Conservation (phyloP, 2,113 vertebrate genomes). For the Lepidothrix coronata region DNA sequence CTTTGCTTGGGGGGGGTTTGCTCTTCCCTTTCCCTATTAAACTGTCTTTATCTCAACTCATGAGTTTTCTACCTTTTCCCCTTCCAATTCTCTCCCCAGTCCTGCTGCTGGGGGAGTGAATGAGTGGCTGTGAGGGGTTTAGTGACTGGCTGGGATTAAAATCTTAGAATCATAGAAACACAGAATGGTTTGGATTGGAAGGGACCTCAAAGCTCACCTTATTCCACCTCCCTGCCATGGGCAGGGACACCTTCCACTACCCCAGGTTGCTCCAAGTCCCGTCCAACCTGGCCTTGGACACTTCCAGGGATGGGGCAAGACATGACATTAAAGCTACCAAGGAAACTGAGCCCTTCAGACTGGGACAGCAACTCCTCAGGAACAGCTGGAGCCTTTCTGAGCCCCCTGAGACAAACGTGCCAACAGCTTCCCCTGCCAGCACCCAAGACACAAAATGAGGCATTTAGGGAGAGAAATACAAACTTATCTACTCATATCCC, state of each 20-base stretch:
- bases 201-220: neutral
- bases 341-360: neutral
- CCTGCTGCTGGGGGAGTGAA: neutral
- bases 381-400: neutral
- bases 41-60: neutral
- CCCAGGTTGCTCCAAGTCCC: neutral
- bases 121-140: neutral
- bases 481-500: neutral
- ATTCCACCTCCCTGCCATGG: neutral
- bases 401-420: neutral
- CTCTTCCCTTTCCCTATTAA: neutral
- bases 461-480: neutral
- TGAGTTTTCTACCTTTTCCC: neutral
- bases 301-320: neutral
- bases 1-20: neutral
- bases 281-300: neutral
- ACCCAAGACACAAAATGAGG: neutral
- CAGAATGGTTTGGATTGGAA: neutral
- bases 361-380: neutral
- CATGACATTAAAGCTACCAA: neutral
- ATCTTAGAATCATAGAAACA: neutral
- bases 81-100: neutral
- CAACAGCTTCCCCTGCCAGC: neutral
- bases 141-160: neutral
- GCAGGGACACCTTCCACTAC: neutral